Evolutionary conservation across 2,888 invertebrate species (phyloP).

Genomic region (Sthenelais limicola): DNA sequence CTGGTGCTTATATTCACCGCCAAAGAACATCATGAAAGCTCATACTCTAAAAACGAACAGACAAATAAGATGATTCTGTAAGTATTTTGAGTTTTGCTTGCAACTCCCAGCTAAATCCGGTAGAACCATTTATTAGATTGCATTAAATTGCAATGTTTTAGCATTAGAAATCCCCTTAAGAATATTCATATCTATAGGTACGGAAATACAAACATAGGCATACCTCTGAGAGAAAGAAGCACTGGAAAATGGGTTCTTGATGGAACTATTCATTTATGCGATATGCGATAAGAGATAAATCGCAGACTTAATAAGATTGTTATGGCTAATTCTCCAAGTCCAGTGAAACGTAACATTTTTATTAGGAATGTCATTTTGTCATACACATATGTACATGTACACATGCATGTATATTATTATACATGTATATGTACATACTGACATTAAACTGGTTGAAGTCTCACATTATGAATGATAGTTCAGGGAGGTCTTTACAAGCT

Average conservation of each 20-base stretch:
- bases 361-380: too few relatives aligned
- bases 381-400: background rate
- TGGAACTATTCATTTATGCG: too few relatives aligned
- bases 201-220: too few relatives aligned
- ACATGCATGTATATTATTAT: slow-evolving; percentile 6
- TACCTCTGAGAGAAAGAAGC: too few relatives aligned
- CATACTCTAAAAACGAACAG: slow-evolving; percentile 72
- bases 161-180: background rate
- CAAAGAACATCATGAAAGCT: slow-evolving; percentile 73
- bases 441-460: background rate
- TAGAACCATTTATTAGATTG: background rate
- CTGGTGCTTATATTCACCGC: slow-evolving; percentile 72
- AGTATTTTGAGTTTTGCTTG: slow-evolving; percentile 52
- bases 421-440: background rate
- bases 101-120: too few relatives aligned
- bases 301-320: too few relatives aligned
- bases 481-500: background rate
- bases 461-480: background rate
- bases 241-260: too few relatives aligned
- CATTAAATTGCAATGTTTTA: background rate
- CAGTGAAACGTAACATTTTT: too few relatives aligned
- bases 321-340: too few relatives aligned
- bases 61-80: slow-evolving; percentile 72
- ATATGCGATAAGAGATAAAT: too few relatives aligned
- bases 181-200: too few relatives aligned